Conservation (phyloP, 2,888 invertebrate species). For the Pycnomerus fuliginosus region DNA sequence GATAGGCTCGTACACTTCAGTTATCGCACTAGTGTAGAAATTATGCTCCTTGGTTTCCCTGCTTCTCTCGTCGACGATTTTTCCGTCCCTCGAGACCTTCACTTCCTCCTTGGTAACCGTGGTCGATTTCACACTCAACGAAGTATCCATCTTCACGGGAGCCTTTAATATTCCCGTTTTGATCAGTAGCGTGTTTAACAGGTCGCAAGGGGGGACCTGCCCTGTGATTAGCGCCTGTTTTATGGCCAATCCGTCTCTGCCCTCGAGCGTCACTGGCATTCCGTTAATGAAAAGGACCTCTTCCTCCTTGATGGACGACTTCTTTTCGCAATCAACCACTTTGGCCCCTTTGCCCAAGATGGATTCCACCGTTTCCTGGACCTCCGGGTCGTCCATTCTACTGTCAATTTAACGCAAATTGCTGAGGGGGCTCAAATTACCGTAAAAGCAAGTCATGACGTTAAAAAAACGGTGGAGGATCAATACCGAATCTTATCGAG, state of each 20-base stretch:
- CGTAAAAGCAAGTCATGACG: constrained; percentile 14
- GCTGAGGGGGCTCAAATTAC: background rate
- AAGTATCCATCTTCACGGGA: constrained; percentile 70
- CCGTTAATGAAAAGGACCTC: constrained; percentile 72
- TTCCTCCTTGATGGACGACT: constrained; percentile 69
- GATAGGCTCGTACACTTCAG: constrained; percentile 66
- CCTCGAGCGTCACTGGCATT: constrained; percentile 66
- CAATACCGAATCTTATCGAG: too few relatives aligned
- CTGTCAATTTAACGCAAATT: constrained; percentile 4
- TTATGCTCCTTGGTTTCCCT: constrained; percentile 72
- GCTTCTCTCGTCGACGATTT: constrained; percentile 68
- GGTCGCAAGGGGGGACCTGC: constrained; percentile 69
- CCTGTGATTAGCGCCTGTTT: constrained; percentile 68
- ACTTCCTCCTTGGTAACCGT: constrained; percentile 71
- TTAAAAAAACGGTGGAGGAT: too few relatives aligned
- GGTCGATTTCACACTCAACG: constrained; percentile 69
- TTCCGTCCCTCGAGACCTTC: constrained; percentile 65
- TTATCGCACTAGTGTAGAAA: constrained; percentile 65
- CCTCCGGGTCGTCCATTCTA: constrained; percentile 68
- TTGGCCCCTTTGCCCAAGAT: constrained; percentile 70
- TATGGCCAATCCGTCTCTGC: constrained; percentile 67
- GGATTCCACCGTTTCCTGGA: constrained; percentile 72
- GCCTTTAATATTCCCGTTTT: constrained; percentile 66
- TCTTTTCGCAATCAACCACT: constrained; percentile 72
- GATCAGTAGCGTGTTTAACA: constrained; percentile 67